A percentile compares a stretch with the other conserved stretches of the same genome.
phyloP scores from a whole-genome alignment of 92 coral and sea anemone species.

The Phenganax marumi region DNA sequence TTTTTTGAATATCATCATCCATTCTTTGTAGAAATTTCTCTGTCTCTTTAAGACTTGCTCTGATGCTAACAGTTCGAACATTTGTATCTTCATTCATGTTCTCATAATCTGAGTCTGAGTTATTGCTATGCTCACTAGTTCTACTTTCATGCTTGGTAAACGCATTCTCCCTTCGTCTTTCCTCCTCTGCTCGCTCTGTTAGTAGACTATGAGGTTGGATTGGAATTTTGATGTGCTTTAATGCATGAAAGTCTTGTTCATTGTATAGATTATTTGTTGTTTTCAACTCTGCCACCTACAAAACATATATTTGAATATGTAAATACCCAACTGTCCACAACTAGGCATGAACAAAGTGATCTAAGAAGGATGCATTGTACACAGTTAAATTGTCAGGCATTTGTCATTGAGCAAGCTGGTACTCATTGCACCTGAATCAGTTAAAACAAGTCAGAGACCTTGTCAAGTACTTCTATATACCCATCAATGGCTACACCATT shows the following conservation, averaged over 20 bases:
- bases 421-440: no score
- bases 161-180: conserved; percentile 67
- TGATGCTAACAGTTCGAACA: conserved; percentile 87
- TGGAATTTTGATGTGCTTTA: conserved; percentile 85
- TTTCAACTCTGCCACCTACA: conserved; percentile 85
- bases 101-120: conserved; percentile 41
- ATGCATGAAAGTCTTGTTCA: conserved; percentile 96
- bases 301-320: conserved; percentile 5
- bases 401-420: no score
- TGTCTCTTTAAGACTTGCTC: conserved; percentile 80
- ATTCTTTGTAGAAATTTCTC: conserved; percentile 82
- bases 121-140: conserved; percentile 48
- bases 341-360: no score
- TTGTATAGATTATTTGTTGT: conserved; percentile 79
- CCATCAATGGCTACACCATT: no score
- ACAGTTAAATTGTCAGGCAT: no score
- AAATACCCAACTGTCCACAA: not conserved
- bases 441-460: no score
- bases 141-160: conserved; percentile 48
- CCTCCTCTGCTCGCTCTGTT: conserved; percentile 67
- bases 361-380: no score
- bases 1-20: conserved; percentile 87
- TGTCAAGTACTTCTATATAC: no score
- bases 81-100: conserved; percentile 53
- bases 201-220: conserved; percentile 86